Evolutionary conservation across 2,113 vertebrate species (phyloP).

Genomic region (Cyprinodon tularosa): DNA sequence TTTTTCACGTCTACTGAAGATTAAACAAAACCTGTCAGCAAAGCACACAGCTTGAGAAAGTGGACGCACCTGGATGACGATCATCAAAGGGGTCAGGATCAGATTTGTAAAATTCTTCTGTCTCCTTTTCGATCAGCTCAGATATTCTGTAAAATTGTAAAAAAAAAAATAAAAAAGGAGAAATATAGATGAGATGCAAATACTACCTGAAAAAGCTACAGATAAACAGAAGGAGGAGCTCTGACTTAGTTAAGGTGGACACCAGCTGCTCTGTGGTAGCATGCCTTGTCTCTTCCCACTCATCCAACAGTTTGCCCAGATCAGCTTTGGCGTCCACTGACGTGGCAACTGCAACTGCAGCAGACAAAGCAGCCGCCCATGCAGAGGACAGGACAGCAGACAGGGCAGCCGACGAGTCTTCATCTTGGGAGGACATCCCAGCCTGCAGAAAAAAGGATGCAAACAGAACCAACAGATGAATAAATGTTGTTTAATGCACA

Average conservation of each 20-base stretch:
- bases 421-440: conserved; percentile 39
- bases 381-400: conserved; percentile 59
- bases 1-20: neutral
- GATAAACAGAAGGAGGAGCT: neutral
- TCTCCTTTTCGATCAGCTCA: conserved; percentile 92
- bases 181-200: neutral
- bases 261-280: conserved; percentile 88
- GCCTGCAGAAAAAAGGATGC: neutral
- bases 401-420: neutral
- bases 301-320: conserved; percentile 88
- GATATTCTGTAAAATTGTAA: conserved; percentile 84
- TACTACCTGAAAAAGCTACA: rapidly evolving
- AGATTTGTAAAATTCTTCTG: conserved; percentile 90
- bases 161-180: neutral
- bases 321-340: conserved; percentile 90
- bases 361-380: conserved; percentile 66
- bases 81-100: conserved; percentile 98
- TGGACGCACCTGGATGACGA: conserved; percentile 88
- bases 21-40: neutral
- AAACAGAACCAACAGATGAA: neutral
- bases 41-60: neutral
- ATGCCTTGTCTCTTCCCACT: conserved; percentile 89
- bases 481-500: neutral
- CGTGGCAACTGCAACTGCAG: conserved; percentile 50
- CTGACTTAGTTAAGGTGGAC: conserved; percentile 86